Evolutionary conservation across 2,888 invertebrate genomes (phyloP).

Genomic region (Micoletzkya japonica): DNA sequence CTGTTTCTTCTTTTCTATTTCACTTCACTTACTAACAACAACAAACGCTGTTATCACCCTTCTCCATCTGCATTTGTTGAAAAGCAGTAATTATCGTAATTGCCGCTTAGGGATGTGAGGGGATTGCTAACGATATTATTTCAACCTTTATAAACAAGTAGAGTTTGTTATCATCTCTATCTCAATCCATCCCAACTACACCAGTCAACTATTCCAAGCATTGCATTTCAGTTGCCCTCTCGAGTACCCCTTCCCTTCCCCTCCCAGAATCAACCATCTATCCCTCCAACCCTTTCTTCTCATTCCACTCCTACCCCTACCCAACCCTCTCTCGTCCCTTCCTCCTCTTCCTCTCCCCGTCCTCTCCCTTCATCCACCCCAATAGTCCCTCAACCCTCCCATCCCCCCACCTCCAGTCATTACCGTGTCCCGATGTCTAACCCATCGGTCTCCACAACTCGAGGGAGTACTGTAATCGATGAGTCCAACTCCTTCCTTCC

Average conservation of each 20-base stretch:
- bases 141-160: background rate
- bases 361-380: background rate
- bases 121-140: background rate
- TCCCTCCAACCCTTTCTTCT: background rate
- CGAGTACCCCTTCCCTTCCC: too few relatives aligned
- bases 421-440: too few relatives aligned
- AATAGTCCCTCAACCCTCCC: background rate
- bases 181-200: background rate
- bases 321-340: background rate
- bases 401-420: background rate
- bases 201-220: background rate
- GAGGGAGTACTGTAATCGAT: background rate
- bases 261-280: background rate
- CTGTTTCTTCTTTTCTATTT: background rate
- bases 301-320: background rate
- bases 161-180: too few relatives aligned
- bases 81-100: too few relatives aligned
- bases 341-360: background rate
- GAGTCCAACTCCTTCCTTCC: conserved; percentile 23
- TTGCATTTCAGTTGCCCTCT: too few relatives aligned
- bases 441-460: background rate
- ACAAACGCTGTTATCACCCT: background rate
- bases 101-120: too few relatives aligned
- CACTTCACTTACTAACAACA: background rate
- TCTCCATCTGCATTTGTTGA: background rate